Evolutionary conservation across 2,113 vertebrate species (phyloP).

Genomic region (Neofelis nebulosa): DNA sequence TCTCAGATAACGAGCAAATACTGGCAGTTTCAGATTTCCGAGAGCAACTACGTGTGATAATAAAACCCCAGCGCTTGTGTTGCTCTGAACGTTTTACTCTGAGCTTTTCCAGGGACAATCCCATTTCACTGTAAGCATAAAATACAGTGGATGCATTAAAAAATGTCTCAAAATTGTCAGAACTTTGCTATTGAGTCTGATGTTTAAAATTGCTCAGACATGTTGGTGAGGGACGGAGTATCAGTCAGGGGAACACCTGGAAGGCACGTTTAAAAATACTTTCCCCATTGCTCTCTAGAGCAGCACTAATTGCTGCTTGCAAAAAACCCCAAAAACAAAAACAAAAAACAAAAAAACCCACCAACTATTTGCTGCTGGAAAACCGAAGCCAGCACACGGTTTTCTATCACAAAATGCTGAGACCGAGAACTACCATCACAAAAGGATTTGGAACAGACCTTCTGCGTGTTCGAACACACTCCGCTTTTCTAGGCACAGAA

Average conservation of each 20-base stretch:
- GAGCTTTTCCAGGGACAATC: background rate
- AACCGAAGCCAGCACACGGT: background rate
- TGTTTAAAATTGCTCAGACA: slow-evolving; percentile 65
- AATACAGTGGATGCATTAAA: background rate
- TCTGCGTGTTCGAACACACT: background rate
- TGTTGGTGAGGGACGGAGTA: slow-evolving; percentile 49
- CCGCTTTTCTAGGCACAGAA: slow-evolving; percentile 46
- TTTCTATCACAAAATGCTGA: slow-evolving; percentile 41
- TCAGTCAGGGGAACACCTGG: slow-evolving; percentile 64
- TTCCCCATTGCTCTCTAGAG: slow-evolving; percentile 35
- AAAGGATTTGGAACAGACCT: background rate
- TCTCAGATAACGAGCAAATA: background rate
- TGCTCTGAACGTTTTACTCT: background rate
- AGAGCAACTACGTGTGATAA: background rate
- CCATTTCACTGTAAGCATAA: background rate
- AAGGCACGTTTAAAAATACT: slow-evolving; percentile 65
- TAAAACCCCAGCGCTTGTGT: background rate
- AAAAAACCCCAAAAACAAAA: too few relatives aligned
- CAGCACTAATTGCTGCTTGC: slow-evolving; percentile 38
- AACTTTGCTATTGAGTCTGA: background rate
- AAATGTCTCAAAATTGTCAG: slow-evolving; percentile 24
- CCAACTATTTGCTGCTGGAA: slow-evolving; percentile 14
- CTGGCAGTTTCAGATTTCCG: background rate
- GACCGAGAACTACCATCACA: slow-evolving; percentile 8
- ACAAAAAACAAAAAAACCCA: too few relatives aligned